Evolutionary conservation across 1,140 invertebrate species (phyloP).

Genomic region (Medauroidea extradentata): DNA sequence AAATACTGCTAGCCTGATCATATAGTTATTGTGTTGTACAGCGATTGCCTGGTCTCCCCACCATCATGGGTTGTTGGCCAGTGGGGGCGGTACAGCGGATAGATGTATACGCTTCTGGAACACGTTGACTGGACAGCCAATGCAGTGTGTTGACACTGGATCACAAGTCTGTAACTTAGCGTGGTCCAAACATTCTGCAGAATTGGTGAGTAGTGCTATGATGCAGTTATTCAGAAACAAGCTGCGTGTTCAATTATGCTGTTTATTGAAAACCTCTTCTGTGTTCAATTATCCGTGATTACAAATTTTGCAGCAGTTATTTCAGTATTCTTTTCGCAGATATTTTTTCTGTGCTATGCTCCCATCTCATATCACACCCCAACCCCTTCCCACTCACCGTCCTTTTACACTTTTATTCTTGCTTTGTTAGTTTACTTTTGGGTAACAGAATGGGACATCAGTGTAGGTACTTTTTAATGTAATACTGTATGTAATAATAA

Average conservation of each 20-base stretch:
- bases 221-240: too few species aligned
- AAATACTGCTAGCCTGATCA: too few species aligned
- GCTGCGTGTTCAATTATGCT: neutral
- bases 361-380: too few species aligned
- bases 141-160: slow-evolving; percentile 97
- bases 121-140: slow-evolving; percentile 96
- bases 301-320: neutral
- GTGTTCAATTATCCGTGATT: neutral
- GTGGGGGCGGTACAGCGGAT: slow-evolving; percentile 97
- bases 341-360: too few species aligned
- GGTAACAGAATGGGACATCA: too few species aligned
- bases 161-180: slow-evolving; percentile 96
- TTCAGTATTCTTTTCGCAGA: neutral
- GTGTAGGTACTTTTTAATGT: too few species aligned
- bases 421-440: too few species aligned
- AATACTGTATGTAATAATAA: too few species aligned
- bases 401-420: too few species aligned
- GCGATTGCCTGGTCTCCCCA: slow-evolving; percentile 99
- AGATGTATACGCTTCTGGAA: slow-evolving; percentile 99
- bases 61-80: slow-evolving; percentile 95
- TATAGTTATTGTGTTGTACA: too few species aligned
- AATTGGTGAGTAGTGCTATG: slow-evolving; percentile 67
- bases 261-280: neutral
- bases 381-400: too few species aligned
- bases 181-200: slow-evolving; percentile 98